Conservation (phyloP, 1,140 invertebrate species). For the Caenorhabditis inopinata region DNA sequence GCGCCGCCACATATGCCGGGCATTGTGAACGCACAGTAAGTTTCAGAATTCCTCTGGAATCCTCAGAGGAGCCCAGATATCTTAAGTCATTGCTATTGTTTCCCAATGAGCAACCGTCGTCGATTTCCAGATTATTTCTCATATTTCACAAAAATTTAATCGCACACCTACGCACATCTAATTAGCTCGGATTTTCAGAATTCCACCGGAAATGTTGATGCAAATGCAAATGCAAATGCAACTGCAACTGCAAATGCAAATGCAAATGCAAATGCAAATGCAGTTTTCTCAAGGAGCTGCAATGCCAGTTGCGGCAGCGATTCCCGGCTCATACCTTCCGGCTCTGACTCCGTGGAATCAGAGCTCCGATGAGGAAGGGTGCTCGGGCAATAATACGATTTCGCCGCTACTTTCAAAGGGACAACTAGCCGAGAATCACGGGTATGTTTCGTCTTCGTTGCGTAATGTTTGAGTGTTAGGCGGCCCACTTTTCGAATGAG, state of each 20-base stretch:
- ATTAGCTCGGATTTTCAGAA: neutral
- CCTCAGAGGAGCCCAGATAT: too few species aligned
- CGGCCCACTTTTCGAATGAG: neutral
- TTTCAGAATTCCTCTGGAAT: too few species aligned
- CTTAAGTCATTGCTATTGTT: too few species aligned
- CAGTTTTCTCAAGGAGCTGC: neutral
- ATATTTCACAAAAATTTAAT: too few species aligned
- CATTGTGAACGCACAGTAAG: too few species aligned
- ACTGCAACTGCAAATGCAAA: neutral
- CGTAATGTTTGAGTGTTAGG: conserved; percentile 5
- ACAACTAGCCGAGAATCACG: neutral
- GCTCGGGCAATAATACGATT: neutral
- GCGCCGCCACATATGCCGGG: too few species aligned
- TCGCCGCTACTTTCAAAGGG: neutral
- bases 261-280: neutral
- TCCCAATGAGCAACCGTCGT: too few species aligned
- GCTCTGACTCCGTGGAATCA: neutral
- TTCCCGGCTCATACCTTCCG: neutral
- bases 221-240: neutral
- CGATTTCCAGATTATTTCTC: too few species aligned
- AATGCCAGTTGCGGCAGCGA: neutral
- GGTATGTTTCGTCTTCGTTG: neutral
- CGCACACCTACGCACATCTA: too few species aligned
- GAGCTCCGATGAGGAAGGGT: neutral
- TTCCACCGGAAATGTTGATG: neutral